Conservation (phyloP, 2,888 invertebrate species). For the Glyphotaelius pellucidus region DNA sequence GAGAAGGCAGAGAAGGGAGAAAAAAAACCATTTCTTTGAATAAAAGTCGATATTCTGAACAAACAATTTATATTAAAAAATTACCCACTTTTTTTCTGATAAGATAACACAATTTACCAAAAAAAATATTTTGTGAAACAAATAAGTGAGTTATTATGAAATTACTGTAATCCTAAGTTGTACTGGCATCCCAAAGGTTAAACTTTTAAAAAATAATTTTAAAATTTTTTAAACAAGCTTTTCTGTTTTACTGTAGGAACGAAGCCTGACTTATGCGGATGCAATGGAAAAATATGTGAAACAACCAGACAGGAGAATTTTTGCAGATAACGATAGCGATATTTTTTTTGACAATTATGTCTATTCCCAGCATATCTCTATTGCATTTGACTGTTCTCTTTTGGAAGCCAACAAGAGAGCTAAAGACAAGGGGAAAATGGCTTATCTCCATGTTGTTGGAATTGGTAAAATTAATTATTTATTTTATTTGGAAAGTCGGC, state of each 20-base stretch:
- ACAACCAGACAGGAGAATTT: constrained; percentile 27
- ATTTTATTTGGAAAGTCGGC: background rate
- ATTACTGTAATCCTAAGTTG: too few species aligned
- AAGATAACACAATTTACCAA: too few species aligned
- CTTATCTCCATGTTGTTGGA: constrained; percentile 82
- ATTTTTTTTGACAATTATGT: constrained; percentile 45
- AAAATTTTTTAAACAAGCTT: background rate
- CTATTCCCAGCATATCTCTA: constrained; percentile 73
- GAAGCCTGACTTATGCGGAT: constrained; percentile 52
- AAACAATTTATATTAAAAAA: too few species aligned
- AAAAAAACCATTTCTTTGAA: too few species aligned
- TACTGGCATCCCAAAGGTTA: too few species aligned
- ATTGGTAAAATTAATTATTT: constrained; percentile 72
- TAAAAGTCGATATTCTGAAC: too few species aligned
- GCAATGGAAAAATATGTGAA: constrained; percentile 26
- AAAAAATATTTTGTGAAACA: too few species aligned
- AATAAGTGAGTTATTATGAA: too few species aligned
- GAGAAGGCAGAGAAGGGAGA: too few species aligned
- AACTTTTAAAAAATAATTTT: too few species aligned
- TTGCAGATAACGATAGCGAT: constrained; percentile 69
- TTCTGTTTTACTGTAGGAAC: constrained; percentile 33
- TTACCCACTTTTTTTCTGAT: too few species aligned
- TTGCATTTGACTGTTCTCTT: constrained; percentile 80
- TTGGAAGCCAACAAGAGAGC: constrained; percentile 81
- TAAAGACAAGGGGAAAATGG: constrained; percentile 73